phyloP scores from a whole-genome alignment of 2,113 vertebrate species.

The Channa maculata region DNA sequence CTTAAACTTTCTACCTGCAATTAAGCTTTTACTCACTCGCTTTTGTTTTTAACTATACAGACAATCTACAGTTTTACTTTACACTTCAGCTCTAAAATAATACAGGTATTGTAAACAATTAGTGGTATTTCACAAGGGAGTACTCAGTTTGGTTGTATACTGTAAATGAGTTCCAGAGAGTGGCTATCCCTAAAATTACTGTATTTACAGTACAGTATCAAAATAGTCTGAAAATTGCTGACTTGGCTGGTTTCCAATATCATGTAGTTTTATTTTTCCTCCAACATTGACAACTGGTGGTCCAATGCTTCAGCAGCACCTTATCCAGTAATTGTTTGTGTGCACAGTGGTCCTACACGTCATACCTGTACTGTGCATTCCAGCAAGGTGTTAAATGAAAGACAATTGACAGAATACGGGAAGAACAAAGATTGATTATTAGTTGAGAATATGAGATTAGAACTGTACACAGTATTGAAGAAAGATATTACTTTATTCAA shows the following conservation, averaged over 20 bases:
- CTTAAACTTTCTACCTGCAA: too few relatives aligned
- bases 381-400: constrained; percentile 24
- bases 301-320: constrained; percentile 9
- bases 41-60: too few relatives aligned
- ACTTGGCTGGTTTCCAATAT: constrained; percentile 7
- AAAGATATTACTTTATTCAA: constrained; percentile 86
- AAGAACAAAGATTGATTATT: constrained; percentile 38
- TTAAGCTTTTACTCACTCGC: too few relatives aligned
- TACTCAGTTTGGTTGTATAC: too few relatives aligned
- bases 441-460: constrained; percentile 42
- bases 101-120: too few relatives aligned
- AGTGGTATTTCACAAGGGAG: too few relatives aligned
- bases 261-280: constrained; percentile 26
- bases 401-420: constrained; percentile 10
- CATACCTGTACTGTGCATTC: constrained; percentile 26
- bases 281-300: constrained; percentile 12
- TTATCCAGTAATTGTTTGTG: constrained; percentile 6
- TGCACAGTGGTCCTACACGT: neutral
- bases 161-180: neutral
- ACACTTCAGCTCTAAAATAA: too few relatives aligned
- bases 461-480: constrained; percentile 45
- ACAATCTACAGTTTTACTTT: too few relatives aligned
- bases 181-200: constrained; percentile 13
- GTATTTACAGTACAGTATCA: neutral
- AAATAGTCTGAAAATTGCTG: constrained; percentile 29